These are phyloP conservation scores for Malurus leucopterus DNA, from an alignment of 2,797 vertebrate genomes.

Conservation along the genomic window DNA sequence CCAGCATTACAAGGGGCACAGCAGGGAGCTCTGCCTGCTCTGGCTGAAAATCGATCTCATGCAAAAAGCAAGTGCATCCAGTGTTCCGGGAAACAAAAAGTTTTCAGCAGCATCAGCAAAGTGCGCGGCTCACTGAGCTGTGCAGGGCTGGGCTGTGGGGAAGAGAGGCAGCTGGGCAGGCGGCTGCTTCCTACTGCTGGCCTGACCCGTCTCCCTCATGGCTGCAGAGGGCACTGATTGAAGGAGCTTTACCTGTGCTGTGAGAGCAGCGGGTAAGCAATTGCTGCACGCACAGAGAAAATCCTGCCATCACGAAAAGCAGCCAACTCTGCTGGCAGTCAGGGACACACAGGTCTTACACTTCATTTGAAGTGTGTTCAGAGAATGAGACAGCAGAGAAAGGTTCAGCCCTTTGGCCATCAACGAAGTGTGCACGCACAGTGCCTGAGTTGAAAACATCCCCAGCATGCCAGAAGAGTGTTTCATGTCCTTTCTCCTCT, in stretches of 20 bases:
- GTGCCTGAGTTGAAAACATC: neutral
- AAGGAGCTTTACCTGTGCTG: neutral
- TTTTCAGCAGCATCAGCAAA: neutral
- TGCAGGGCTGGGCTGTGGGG: neutral
- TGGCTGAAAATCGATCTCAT: neutral
- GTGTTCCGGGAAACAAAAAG: neutral
- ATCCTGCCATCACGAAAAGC: neutral
- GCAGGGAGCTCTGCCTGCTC: neutral
- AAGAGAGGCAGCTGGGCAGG: neutral
- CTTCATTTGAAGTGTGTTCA: neutral
- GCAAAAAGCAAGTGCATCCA: neutral
- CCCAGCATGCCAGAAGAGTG: neutral
- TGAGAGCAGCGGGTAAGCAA: neutral
- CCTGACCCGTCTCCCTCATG: rapidly evolving
- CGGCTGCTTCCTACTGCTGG: neutral
- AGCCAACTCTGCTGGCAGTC: neutral
- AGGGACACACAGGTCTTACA: neutral
- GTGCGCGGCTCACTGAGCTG: rapidly evolving
- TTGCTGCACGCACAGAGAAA: neutral
- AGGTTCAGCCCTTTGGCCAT: neutral
- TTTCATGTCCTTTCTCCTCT: neutral
- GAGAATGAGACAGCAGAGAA: neutral
- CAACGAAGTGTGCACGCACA: neutral
- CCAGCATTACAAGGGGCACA: neutral
- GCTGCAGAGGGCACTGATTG: neutral